phyloP scores from a whole-genome alignment of 2,113 vertebrate genomes.

The Apodemus sylvaticus region DNA sequence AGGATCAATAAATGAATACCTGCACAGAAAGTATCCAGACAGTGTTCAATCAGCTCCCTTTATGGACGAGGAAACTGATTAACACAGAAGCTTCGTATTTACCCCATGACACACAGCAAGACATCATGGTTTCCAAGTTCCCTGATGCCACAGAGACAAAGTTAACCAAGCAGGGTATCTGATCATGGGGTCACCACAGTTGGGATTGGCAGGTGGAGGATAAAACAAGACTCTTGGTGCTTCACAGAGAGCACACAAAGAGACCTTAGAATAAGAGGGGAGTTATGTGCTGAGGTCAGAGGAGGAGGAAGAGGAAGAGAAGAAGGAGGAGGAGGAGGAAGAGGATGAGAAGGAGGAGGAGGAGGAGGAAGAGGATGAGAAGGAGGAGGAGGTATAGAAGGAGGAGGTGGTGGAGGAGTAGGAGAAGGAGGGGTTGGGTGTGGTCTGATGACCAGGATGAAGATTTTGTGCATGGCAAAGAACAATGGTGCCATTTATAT shows the following conservation, averaged over 20 bases:
- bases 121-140: not conserved
- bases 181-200: not conserved
- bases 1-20: accelerated
- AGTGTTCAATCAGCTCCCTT: not conserved
- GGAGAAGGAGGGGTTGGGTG: too few relatives aligned
- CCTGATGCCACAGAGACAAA: not conserved
- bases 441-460: too few relatives aligned
- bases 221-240: not conserved
- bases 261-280: not conserved
- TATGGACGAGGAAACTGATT: not conserved
- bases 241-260: not conserved
- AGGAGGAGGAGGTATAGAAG: too few relatives aligned
- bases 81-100: not conserved
- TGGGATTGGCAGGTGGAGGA: not conserved
- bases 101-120: not conserved
- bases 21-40: accelerated
- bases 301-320: not conserved
- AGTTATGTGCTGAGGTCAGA: not conserved
- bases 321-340: too few relatives aligned
- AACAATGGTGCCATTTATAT: not conserved
- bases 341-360: too few relatives aligned
- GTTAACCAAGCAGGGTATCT: not conserved
- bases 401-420: too few relatives aligned
- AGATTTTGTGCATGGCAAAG: too few relatives aligned
- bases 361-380: too few relatives aligned